Evolutionary conservation across 2,113 vertebrate species (phyloP), one percentile per base, ranked within the genome.

Genomic region (Vulpes ferrilata): DNA sequence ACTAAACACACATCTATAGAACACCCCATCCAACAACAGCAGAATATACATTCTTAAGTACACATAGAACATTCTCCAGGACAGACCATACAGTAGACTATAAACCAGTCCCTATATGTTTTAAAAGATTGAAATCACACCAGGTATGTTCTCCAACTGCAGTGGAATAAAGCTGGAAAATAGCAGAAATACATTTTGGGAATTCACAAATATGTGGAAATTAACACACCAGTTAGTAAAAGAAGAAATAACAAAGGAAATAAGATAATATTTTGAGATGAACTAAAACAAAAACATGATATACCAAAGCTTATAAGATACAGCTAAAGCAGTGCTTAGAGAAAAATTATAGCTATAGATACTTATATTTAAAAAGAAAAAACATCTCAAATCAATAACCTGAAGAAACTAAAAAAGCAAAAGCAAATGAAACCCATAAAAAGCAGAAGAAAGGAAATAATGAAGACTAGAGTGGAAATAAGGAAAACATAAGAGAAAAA

Each of bases 181-280:
- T 78, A 65, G 55, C 10, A 65, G 25, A 76, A 78, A 90, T 55
- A 65, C 20, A 96, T 82, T 82, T 74, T 62, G 23, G 59, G 15
- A 88, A 74, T 88, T 88, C 30, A 65, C 10, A 74, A 82, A 51
- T 74, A 88, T 35, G 35, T 74, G 12, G 20, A 65, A 82, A 74
- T 59, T 88, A 67, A 91, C 32, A 71, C 10, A 64, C 11, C 8
- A 65, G 32, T n/a, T 35, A 3, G 48, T 74, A 57, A 73, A 73
- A 92, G 57, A 76, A 73, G 23, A 88, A 92, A 92, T 92, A 81
- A 85, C 60, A 51, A 80, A 17, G 30, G 22, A 57, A 80, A 81
- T 78, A 32, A 74, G n/a, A 85, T 69, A 69, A 60, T 60, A 86
- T 67, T 51, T 79, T 91, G 32, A 91, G 53, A 62, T 62, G 23